A percentile compares a stretch with the other conserved stretches of the same genome.
phyloP scores from a whole-genome alignment of 2,113 vertebrate genomes.

The Garra rufa region DNA sequence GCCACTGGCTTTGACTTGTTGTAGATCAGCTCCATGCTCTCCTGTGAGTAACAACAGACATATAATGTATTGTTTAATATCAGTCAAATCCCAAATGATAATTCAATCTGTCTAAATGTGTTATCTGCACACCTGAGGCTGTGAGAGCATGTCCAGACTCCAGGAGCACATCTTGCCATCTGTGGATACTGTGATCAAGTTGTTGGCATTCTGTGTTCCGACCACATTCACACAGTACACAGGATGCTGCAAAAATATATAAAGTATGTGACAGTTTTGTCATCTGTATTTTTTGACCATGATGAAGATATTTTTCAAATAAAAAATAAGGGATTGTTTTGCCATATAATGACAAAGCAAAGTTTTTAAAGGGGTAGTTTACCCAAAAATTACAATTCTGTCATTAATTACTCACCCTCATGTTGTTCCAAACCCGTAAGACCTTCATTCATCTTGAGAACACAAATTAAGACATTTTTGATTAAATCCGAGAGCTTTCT shows the following conservation, averaged over 20 bases:
- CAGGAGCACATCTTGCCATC: constrained; percentile 93
- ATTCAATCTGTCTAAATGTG: background rate
- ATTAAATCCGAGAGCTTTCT: too few species aligned
- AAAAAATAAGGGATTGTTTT: background rate
- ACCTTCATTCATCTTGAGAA: too few species aligned
- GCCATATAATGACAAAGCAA: background rate
- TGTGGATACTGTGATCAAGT: constrained; percentile 89
- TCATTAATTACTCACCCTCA: too few species aligned
- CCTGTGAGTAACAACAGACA: constrained; percentile 67
- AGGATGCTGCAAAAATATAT: constrained; percentile 81
- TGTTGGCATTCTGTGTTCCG: constrained; percentile 89
- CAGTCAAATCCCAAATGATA: background rate
- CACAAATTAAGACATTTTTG: too few species aligned
- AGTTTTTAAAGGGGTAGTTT: too few species aligned
- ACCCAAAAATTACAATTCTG: too few species aligned
- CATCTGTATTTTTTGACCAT: too few species aligned
- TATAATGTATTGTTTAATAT: background rate
- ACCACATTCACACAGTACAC: constrained; percentile 91
- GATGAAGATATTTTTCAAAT: too few species aligned
- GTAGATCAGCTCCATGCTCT: constrained; percentile 89
- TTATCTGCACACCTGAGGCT: constrained; percentile 82
- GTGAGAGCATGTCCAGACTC: constrained; percentile 91
- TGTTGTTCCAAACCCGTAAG: too few species aligned
- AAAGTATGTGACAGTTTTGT: background rate
- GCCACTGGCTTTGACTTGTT: constrained; percentile 89